Base-by-base conservation (phyloP, 2,888 invertebrate species). In the Allygus modestus region DNA sequence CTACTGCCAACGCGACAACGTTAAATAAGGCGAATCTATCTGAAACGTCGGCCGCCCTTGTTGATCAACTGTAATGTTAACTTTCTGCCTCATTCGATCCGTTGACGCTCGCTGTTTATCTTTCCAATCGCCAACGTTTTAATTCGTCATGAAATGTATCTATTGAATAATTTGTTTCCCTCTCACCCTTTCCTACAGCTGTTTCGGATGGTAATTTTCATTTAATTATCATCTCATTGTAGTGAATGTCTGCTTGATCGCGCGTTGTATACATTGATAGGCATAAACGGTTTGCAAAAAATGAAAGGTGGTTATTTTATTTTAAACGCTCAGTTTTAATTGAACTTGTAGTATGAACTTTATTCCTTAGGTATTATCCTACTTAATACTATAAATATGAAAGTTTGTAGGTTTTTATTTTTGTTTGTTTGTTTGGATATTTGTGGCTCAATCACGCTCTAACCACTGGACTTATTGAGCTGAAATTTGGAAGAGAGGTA, bases 141-240 rank as follows among this genome's bases (percentile, higher is more conserved):
- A 26, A 77, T 77, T 77, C 28, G 31, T 28, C 43, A 71, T 77
- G 46, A 77, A 41, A 46, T 41, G 73, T 33, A 69, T 71, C 41
- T 77, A 20, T 46, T 77, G 46, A 77, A 77, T 77, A 23, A 77
- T 77, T 77, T 51, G 46, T 11, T 23, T 41, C 43, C n/a, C 41
- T 37, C 41, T 37, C 43, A 9, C 20, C 23, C 54, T 54, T 54
- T 54, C 5, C 54, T 54, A 69, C 31, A 28, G 15, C 17, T 69
- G 31, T 31, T 31, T 69, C 31, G 17, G 17, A 5, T 2, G 37
- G n/a, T 33, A n/a, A 31, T 17, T 69, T 69, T 31, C 17, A 69
- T 69, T 69, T 31, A 69, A 69, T 69, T 69, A 69, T n/a, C 31
- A 33, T 69, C 37, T n/a, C 69, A 69, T 69, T 69, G 69, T 54